Conservation (phyloP, 2,797 vertebrate genomes). For the Pachyuromys duprasi region DNA sequence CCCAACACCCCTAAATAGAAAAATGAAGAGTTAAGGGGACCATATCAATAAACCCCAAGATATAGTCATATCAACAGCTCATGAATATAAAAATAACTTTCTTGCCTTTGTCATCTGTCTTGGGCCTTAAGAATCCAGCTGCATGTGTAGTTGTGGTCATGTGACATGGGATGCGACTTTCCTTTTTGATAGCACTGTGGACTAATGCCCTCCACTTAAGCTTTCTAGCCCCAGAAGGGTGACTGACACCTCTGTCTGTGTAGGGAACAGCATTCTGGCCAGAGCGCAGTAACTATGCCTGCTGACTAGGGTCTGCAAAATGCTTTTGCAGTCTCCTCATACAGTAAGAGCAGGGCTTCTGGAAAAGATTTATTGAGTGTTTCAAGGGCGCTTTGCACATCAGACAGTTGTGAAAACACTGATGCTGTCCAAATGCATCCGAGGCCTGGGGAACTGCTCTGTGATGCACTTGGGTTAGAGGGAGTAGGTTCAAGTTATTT, state of each 20-base stretch:
- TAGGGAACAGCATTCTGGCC: rapidly evolving
- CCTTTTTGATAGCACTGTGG: neutral
- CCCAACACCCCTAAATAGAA: neutral
- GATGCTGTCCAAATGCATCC: neutral
- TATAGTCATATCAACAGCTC: neutral
- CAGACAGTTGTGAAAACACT: neutral
- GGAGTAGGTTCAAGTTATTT: neutral
- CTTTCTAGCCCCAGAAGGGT: neutral
- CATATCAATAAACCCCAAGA: neutral
- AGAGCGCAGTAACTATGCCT: neutral
- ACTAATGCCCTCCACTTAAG: neutral
- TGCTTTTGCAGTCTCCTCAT: neutral
- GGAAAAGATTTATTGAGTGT: conserved; percentile 32
- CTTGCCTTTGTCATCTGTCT: neutral
- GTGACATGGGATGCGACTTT: neutral
- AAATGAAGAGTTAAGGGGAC: neutral
- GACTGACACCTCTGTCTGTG: rapidly evolving
- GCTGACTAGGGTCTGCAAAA: neutral
- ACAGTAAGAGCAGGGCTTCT: conserved; percentile 3
- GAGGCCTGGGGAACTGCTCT: neutral
- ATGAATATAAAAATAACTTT: neutral
- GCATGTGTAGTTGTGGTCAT: neutral
- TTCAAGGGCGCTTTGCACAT: neutral
- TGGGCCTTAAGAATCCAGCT: neutral
- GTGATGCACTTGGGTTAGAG: neutral